Conservation (phyloP, 2,113 vertebrate genomes). For the Spizaetus ornatus region DNA sequence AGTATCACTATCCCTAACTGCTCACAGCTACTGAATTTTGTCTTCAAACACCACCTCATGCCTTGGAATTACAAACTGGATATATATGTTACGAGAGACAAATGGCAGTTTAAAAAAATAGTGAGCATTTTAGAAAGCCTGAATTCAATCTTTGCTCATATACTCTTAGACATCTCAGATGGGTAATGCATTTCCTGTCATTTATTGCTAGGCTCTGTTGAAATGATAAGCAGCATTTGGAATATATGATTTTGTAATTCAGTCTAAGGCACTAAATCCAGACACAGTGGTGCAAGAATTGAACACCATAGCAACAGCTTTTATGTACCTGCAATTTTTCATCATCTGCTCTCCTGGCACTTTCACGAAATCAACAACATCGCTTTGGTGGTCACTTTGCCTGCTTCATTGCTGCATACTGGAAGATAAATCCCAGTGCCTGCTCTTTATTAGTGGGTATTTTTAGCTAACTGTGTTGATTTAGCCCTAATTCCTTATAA, state of each 20-base stretch:
- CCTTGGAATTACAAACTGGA: not conserved
- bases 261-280: slow-evolving; percentile 27
- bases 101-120: not conserved
- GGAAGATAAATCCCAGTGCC: not conserved
- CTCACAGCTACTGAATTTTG: not conserved
- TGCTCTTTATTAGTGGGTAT: not conserved
- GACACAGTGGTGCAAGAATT: not conserved
- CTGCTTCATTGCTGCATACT: not conserved
- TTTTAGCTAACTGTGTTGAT: slow-evolving; percentile 13
- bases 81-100: not conserved
- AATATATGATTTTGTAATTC: slow-evolving; percentile 47
- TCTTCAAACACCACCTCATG: not conserved
- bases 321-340: slow-evolving; percentile 43
- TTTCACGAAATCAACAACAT: not conserved
- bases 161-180: not conserved
- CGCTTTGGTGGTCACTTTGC: slow-evolving; percentile 12
- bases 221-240: slow-evolving; percentile 39
- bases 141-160: not conserved
- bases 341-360: not conserved
- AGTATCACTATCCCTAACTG: not conserved
- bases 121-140: not conserved
- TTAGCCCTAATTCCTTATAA: slow-evolving; percentile 4
- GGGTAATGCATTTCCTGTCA: not conserved
- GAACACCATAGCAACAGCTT: slow-evolving; percentile 39
- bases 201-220: slow-evolving; percentile 5